Evolutionary conservation across 1,140 invertebrate species (phyloP).

Genomic region (Apolygus lucorum): DNA sequence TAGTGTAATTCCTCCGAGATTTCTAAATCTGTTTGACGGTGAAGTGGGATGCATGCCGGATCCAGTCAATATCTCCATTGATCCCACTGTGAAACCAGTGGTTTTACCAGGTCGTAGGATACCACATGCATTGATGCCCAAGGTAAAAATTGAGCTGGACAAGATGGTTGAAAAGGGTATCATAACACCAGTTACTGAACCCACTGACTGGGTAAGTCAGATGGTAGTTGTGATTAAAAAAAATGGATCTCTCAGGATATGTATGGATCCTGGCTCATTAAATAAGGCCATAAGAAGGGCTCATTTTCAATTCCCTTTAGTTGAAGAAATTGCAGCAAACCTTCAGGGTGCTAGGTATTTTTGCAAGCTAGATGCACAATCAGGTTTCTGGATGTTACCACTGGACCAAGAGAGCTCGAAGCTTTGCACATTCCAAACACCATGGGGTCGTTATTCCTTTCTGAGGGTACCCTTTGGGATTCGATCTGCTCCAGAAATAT

Average conservation of each 20-base stretch:
- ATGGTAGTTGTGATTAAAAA: slow-evolving; percentile 38
- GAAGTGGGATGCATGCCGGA: slow-evolving; percentile 21
- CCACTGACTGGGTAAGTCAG: slow-evolving; percentile 42
- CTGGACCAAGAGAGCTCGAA: slow-evolving; percentile 38
- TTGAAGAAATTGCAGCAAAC: slow-evolving; percentile 40
- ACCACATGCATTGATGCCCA: slow-evolving; percentile 17
- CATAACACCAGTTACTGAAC: slow-evolving; percentile 18
- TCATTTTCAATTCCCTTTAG: slow-evolving; percentile 39
- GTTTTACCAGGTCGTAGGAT: slow-evolving; percentile 17
- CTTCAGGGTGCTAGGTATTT: slow-evolving; percentile 40
- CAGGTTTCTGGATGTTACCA: slow-evolving; percentile 42
- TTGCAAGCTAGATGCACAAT: slow-evolving; percentile 41
- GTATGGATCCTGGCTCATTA: slow-evolving; percentile 41
- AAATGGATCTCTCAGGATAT: slow-evolving; percentile 38
- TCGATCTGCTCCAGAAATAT: slow-evolving; percentile 36
- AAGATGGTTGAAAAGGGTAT: slow-evolving; percentile 19
- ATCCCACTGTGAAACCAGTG: slow-evolving; percentile 18
- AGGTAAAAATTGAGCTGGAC: slow-evolving; percentile 19
- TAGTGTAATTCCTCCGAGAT: neutral
- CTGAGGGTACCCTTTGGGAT: slow-evolving; percentile 36
- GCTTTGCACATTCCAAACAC: slow-evolving; percentile 39
- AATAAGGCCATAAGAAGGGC: slow-evolving; percentile 41
- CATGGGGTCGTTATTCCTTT: slow-evolving; percentile 37
- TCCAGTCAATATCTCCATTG: slow-evolving; percentile 16
- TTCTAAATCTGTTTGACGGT: slow-evolving; percentile 14